These are phyloP conservation scores for Selenia dentaria DNA, from an alignment of 2,888 invertebrate genomes.

Conservation along the genomic window DNA sequence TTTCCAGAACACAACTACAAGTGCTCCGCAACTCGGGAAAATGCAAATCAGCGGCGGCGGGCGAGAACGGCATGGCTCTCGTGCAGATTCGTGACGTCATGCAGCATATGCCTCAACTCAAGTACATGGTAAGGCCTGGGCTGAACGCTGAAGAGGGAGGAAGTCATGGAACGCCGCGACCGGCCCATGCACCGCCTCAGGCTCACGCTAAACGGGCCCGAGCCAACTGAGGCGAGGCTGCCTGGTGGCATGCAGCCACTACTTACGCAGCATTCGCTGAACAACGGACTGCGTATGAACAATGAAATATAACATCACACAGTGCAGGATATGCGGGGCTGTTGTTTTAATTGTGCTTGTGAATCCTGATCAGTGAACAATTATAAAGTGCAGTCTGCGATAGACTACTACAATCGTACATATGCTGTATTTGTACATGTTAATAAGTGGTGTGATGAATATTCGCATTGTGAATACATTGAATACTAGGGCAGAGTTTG, in stretches of 20 bases:
- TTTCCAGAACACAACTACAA: slow-evolving; percentile 88
- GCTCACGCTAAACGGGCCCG: slow-evolving; percentile 57
- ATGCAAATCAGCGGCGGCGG: slow-evolving; percentile 85
- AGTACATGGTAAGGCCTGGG: slow-evolving; percentile 90
- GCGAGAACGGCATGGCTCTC: slow-evolving; percentile 90
- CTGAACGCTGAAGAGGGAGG: slow-evolving; percentile 52
- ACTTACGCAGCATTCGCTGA: background rate
- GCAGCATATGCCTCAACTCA: slow-evolving; percentile 94
- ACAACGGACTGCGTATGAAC: background rate
- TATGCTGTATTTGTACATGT: too few relatives aligned
- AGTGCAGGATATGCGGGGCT: too few relatives aligned
- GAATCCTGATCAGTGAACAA: too few relatives aligned
- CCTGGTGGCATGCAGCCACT: background rate
- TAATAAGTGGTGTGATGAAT: too few relatives aligned
- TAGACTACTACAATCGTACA: too few relatives aligned
- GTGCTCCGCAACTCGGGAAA: slow-evolving; percentile 91
- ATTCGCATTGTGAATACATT: too few relatives aligned
- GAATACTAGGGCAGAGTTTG: too few relatives aligned
- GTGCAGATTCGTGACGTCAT: slow-evolving; percentile 93
- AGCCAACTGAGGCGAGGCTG: slow-evolving; percentile 55
- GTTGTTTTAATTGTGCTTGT: too few relatives aligned
- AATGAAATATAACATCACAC: too few relatives aligned
- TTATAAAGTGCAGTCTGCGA: too few relatives aligned
- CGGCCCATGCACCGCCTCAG: slow-evolving; percentile 39
- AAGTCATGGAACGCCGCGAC: slow-evolving; percentile 40